Conservation (phyloP, 2,888 invertebrate species). For the Fissipunctia ypsillon region DNA sequence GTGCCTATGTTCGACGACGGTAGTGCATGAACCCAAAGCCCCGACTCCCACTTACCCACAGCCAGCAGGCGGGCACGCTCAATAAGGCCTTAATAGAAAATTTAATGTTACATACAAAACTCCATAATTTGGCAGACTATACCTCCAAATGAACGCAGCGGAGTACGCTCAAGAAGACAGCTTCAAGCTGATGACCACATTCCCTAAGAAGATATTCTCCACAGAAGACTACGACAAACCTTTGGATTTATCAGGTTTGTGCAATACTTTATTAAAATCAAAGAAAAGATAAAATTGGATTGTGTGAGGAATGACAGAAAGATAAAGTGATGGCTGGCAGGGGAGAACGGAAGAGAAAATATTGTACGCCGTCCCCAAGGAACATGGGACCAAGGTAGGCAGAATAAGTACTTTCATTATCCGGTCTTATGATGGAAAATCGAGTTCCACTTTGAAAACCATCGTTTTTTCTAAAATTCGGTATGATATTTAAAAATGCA, state of each 20-base stretch:
- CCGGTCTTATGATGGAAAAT: background rate
- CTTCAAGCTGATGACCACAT: constrained; percentile 97
- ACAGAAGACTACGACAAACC: constrained; percentile 97
- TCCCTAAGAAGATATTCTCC: constrained; percentile 96
- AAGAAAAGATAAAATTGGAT: background rate
- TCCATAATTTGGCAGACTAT: constrained; percentile 88
- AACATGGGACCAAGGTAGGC: too few species aligned
- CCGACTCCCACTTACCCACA: too few species aligned
- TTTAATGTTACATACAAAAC: background rate
- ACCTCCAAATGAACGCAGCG: constrained; percentile 94
- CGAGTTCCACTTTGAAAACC: background rate
- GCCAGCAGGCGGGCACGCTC: too few species aligned
- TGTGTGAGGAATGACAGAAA: background rate
- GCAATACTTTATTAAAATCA: background rate
- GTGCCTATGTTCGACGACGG: too few species aligned
- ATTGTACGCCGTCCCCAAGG: background rate
- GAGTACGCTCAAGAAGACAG: constrained; percentile 92
- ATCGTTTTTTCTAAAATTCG: background rate
- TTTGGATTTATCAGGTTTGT: constrained; percentile 94
- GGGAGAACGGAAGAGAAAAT: background rate
- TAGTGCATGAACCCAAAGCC: too few species aligned
- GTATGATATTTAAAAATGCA: background rate
- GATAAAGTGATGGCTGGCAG: background rate
- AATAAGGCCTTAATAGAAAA: too few species aligned
- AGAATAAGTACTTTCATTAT: background rate